Conservation (phyloP, 2,888 invertebrate genomes). For the Epinotia nisella region DNA sequence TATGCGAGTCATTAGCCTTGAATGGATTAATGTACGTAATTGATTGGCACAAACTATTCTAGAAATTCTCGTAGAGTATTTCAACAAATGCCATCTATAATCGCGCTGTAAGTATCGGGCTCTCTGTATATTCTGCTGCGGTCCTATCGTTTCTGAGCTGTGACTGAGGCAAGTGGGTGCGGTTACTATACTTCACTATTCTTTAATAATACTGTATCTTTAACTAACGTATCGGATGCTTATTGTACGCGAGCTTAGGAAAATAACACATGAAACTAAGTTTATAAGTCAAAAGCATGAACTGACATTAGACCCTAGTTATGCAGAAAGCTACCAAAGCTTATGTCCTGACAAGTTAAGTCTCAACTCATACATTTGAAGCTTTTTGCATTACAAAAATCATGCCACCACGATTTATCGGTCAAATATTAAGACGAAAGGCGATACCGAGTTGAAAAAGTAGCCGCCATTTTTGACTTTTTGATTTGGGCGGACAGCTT, state of each 20-base stretch:
- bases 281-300: neutral
- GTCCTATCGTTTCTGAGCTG: neutral
- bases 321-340: neutral
- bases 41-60: too few relatives aligned
- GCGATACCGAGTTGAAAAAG: neutral
- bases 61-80: too few relatives aligned
- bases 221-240: conserved; percentile 25
- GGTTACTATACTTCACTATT: conserved; percentile 35
- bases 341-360: neutral
- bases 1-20: too few relatives aligned
- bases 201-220: conserved; percentile 43
- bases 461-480: neutral
- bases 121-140: neutral
- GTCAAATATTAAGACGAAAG: too few relatives aligned
- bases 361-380: neutral
- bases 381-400: too few relatives aligned
- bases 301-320: neutral
- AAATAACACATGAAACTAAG: neutral
- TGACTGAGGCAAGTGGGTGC: conserved; percentile 33
- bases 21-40: too few relatives aligned
- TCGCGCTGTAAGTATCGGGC: neutral
- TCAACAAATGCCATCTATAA: neutral
- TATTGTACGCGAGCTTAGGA: conserved; percentile 14
- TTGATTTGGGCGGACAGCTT: neutral
- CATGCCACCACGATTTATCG: too few relatives aligned